Conservation (phyloP, 2,797 vertebrate genomes). For the Rhinella marina region DNA sequence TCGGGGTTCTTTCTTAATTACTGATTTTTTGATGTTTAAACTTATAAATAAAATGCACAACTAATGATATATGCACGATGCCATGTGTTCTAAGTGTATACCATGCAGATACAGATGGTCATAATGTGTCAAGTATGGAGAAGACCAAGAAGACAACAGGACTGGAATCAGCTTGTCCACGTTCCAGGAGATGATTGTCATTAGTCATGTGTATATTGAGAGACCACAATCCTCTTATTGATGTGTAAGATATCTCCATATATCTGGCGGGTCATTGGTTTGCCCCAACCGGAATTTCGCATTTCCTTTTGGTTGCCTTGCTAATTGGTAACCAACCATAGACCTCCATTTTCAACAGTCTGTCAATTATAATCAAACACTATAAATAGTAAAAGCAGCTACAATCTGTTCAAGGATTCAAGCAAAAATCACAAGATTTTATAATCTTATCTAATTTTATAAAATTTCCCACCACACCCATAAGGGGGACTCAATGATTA, state of each 20-base stretch:
- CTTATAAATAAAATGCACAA: conserved; percentile 13
- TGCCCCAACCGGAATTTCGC: neutral
- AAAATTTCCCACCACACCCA: neutral
- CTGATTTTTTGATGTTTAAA: conserved; percentile 31
- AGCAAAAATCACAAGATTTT: neutral
- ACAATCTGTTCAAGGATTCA: too few species aligned
- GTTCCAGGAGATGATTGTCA: neutral
- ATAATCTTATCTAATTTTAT: neutral
- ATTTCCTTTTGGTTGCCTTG: neutral
- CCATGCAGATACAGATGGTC: neutral
- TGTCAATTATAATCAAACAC: neutral
- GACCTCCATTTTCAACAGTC: neutral
- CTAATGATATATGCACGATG: neutral
- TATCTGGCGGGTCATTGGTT: neutral
- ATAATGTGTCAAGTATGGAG: neutral
- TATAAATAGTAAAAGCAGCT: too few species aligned
- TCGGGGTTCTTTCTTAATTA: conserved; percentile 12
- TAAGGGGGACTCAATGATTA: too few species aligned
- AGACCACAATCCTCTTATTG: neutral
- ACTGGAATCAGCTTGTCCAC: too few species aligned
- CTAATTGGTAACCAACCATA: neutral
- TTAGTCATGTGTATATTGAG: neutral
- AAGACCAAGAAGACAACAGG: neutral
- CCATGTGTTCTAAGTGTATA: neutral
- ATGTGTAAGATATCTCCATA: too few species aligned